These are phyloP conservation scores for Thera britannica DNA, from an alignment of 2,888 invertebrate genomes.

Conservation along the genomic window DNA sequence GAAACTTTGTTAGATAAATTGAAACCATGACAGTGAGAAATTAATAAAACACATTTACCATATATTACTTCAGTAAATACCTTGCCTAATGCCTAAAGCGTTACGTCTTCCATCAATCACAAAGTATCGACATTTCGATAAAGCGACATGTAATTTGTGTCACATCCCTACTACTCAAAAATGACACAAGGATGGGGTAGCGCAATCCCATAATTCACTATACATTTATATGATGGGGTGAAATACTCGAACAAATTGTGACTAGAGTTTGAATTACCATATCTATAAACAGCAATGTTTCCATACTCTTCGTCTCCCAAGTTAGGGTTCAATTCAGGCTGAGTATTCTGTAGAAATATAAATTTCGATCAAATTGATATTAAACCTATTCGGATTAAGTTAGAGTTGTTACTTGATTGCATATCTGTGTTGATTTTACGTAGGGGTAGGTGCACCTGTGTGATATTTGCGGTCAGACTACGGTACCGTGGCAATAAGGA, in stretches of 20 bases:
- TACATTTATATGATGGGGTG: conserved; percentile 37
- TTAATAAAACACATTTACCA: conserved; percentile 13
- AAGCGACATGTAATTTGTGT: conserved; percentile 29
- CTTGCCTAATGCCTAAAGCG: conserved; percentile 19
- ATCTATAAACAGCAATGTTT: conserved; percentile 11
- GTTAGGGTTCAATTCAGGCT: conserved; percentile 21
- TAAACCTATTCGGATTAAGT: neutral
- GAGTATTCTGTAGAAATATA: neutral
- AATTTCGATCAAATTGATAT: conserved; percentile 1
- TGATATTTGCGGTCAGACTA: conserved; percentile 17
- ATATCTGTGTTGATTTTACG: conserved; percentile 2
- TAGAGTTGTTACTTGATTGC: conserved; percentile 16
- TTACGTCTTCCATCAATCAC: conserved; percentile 28
- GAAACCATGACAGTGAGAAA: conserved; percentile 18
- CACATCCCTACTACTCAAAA: conserved; percentile 53
- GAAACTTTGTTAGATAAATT: conserved; percentile 1
- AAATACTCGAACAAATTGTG: conserved; percentile 42
- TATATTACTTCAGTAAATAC: conserved; percentile 19
- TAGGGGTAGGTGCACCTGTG: conserved; percentile 26
- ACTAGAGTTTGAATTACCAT: conserved; percentile 33
- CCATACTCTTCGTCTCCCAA: conserved; percentile 11
- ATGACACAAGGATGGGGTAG: conserved; percentile 47
- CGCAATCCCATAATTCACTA: conserved; percentile 32
- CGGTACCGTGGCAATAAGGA: conserved; percentile 25
- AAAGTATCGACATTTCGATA: conserved; percentile 43